These are phyloP conservation scores for Limnephilus marmoratus DNA, from an alignment of 2,888 invertebrate species.

Conservation along the genomic window DNA sequence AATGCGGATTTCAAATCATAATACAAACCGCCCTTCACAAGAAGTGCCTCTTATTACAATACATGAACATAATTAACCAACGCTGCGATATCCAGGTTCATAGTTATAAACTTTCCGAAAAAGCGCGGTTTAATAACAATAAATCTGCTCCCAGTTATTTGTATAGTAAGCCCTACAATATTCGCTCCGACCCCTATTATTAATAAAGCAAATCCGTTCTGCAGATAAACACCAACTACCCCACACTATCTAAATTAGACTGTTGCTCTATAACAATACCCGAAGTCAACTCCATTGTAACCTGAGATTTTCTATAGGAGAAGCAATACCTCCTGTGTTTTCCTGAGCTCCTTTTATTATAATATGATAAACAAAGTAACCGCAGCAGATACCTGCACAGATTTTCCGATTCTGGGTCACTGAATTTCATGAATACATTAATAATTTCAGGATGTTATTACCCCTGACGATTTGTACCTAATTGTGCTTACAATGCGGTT, in stretches of 20 bases:
- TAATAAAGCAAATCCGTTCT: conserved; percentile 2
- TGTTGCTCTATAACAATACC: neutral
- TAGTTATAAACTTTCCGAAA: neutral
- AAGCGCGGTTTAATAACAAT: neutral
- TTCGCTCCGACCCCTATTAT: neutral
- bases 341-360: neutral
- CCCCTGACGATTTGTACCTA: neutral
- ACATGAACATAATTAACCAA: neutral
- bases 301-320: neutral
- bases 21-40: neutral
- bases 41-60: neutral
- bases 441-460: neutral
- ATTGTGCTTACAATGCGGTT: neutral
- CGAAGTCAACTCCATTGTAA: neutral
- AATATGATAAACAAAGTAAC: neutral
- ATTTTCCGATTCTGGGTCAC: neutral
- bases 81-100: neutral
- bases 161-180: neutral
- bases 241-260: neutral
- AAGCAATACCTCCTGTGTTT: neutral
- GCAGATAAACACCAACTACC: neutral
- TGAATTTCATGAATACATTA: neutral
- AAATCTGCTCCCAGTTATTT: neutral
- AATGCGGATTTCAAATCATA: neutral
- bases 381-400: neutral